These are phyloP conservation scores for Musca domestica DNA, from an alignment of 1,140 invertebrate species.

Conservation along the genomic window DNA sequence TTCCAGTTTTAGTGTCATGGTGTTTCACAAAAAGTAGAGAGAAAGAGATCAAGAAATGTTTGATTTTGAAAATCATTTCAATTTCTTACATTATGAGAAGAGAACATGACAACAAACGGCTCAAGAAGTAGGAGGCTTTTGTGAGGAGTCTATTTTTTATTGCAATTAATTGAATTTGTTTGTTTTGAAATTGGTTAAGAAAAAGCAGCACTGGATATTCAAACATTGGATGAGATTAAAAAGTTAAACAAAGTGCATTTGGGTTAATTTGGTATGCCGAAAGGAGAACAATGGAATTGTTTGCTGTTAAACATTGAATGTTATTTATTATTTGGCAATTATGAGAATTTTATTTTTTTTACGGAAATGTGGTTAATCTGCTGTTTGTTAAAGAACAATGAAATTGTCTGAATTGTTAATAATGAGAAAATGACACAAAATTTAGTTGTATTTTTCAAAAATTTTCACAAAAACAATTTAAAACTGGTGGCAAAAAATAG, in stretches of 20 bases:
- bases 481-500: too few species aligned
- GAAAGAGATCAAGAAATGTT: background rate
- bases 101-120: slow-evolving; percentile 18
- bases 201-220: too few species aligned
- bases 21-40: slow-evolving; percentile 16
- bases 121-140: background rate
- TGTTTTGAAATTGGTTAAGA: background rate
- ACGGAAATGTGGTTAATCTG: too few species aligned
- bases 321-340: too few species aligned
- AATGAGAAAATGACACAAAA: background rate
- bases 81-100: slow-evolving; percentile 22
- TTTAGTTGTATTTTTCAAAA: background rate
- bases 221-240: too few species aligned
- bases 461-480: too few species aligned
- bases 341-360: too few species aligned
- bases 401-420: background rate
- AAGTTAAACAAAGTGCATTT: too few species aligned
- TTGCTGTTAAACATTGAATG: too few species aligned
- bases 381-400: too few species aligned
- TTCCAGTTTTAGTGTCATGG: slow-evolving; percentile 24
- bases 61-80: slow-evolving; percentile 13
- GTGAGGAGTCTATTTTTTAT: background rate
- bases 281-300: too few species aligned
- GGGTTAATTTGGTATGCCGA: too few species aligned
- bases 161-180: background rate